Evolutionary conservation across 2,888 invertebrate species (phyloP).

Genomic region (Sarcophaga variegata): DNA sequence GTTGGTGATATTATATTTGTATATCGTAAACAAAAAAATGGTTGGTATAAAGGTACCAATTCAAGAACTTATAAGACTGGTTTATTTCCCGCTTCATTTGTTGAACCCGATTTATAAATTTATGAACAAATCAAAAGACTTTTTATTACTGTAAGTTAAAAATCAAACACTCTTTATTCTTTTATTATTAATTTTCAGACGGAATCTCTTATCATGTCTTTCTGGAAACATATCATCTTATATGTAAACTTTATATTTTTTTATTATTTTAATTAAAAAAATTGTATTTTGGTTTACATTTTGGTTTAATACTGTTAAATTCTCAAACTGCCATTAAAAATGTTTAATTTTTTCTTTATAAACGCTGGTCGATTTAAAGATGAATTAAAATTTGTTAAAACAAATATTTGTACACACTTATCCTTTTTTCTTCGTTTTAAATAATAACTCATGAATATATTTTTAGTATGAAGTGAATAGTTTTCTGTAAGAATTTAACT

Average conservation of each 20-base stretch:
- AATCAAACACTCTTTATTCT: conserved; percentile 5
- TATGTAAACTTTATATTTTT: conserved; percentile 4
- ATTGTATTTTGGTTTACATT: background rate
- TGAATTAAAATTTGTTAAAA: background rate
- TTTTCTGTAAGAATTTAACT: conserved; percentile 25
- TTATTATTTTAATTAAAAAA: background rate
- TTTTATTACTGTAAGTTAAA: conserved; percentile 43
- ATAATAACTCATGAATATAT: background rate
- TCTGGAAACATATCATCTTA: background rate
- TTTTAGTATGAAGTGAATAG: conserved; percentile 21
- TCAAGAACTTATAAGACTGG: conserved; percentile 95
- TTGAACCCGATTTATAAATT: conserved; percentile 84
- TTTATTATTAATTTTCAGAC: background rate
- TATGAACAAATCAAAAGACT: conserved; percentile 31
- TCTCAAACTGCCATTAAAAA: conserved; percentile 63
- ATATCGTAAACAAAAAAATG: conserved; percentile 95
- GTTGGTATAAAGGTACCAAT: conserved; percentile 97
- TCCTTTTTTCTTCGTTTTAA: background rate
- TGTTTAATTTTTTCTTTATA: conserved; percentile 51
- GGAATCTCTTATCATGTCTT: background rate
- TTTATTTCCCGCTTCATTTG: conserved; percentile 97
- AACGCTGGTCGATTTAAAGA: conserved; percentile 65
- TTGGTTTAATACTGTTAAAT: background rate
- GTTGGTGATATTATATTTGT: conserved; percentile 96
- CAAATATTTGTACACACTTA: background rate